Evolutionary conservation across 2,797 vertebrate species (phyloP).

Genomic region (Monodelphis domestica): DNA sequence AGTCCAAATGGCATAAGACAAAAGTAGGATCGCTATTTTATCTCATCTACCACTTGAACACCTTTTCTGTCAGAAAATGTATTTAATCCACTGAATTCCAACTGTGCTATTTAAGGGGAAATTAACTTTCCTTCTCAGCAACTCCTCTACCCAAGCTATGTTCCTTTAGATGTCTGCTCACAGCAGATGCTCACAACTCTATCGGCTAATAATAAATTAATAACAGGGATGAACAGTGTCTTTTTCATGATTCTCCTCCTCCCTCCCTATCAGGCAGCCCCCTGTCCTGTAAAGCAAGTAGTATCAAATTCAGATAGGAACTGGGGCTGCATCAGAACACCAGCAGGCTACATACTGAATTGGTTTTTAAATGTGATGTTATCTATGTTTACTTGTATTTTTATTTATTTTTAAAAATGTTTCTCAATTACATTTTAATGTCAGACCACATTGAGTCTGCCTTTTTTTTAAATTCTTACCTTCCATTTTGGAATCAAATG

Average conservation of each 20-base stretch:
- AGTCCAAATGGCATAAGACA: neutral
- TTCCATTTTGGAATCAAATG: too few species aligned
- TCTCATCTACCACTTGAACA: constrained; percentile 66
- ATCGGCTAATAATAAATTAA: constrained; percentile 77
- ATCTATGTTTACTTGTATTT: neutral
- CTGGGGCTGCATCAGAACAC: neutral
- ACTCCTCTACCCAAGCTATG: constrained; percentile 38
- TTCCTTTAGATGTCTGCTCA: constrained; percentile 53
- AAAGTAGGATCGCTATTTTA: constrained; percentile 9
- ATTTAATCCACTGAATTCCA: constrained; percentile 55
- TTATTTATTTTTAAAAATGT: neutral
- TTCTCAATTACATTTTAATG: neutral
- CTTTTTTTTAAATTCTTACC: too few species aligned
- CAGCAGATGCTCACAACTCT: constrained; percentile 59
- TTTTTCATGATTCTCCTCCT: constrained; percentile 66
- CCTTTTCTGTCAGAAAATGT: constrained; percentile 57
- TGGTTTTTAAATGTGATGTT: neutral
- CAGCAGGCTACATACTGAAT: neutral
- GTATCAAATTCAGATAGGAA: constrained; percentile 36
- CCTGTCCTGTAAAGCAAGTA: constrained; percentile 53
- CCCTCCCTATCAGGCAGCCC: constrained; percentile 63
- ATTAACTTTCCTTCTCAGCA: constrained; percentile 32
- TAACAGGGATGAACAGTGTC: constrained; percentile 68
- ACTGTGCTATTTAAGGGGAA: constrained; percentile 6
- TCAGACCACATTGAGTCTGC: too few species aligned